phyloP scores from a whole-genome alignment of 1,140 invertebrate species.

The Eupristina koningsbergeri region DNA sequence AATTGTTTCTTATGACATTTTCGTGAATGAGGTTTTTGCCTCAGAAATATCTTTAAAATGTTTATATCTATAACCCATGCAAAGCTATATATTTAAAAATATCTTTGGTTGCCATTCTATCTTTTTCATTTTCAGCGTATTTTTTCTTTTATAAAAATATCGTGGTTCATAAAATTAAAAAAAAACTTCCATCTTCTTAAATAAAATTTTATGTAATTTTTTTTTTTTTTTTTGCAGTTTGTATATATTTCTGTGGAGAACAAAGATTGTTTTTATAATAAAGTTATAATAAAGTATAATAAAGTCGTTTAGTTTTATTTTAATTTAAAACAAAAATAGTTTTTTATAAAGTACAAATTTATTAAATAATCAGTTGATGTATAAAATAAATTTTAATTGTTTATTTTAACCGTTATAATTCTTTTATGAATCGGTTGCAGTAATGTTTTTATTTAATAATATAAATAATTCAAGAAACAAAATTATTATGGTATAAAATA shows the following conservation, averaged over 20 bases:
- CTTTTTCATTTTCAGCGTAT: background rate
- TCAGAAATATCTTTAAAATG: slow-evolving; percentile 11
- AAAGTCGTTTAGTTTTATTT: too few species aligned
- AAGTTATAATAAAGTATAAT: too few species aligned
- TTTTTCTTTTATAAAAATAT: background rate
- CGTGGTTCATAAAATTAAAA: background rate
- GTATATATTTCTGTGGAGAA: background rate
- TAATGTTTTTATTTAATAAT: too few species aligned
- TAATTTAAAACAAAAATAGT: too few species aligned
- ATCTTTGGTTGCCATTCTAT: background rate
- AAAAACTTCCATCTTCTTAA: background rate
- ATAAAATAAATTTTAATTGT: too few species aligned
- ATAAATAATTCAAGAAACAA: too few species aligned
- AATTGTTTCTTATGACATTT: slow-evolving; percentile 40
- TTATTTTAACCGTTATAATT: too few species aligned
- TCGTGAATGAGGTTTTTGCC: background rate
- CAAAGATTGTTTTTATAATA: background rate
- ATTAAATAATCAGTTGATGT: too few species aligned
- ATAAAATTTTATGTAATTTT: background rate
- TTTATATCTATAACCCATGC: background rate
- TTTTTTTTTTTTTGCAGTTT: background rate
- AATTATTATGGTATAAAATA: too few species aligned
- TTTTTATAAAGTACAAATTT: too few species aligned
- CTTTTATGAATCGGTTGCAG: too few species aligned
- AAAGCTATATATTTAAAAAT: background rate